Conservation (phyloP, 2,797 vertebrate species). For the Zalophus californianus region DNA sequence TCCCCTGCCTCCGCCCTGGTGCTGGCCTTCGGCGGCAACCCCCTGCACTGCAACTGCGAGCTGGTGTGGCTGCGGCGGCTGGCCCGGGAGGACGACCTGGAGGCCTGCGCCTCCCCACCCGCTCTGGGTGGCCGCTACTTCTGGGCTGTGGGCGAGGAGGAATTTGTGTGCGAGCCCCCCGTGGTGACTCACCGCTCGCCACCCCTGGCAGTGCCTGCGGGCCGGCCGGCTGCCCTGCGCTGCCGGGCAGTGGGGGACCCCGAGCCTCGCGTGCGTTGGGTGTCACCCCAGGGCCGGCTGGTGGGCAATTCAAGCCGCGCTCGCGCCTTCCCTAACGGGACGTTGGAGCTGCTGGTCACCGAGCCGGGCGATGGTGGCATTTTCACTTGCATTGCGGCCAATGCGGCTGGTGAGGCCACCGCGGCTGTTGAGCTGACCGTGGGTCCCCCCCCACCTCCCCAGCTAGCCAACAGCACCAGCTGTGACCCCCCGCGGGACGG, state of each 20-base stretch:
- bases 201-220: conserved; percentile 89
- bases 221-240: conserved; percentile 92
- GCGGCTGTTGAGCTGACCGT: conserved; percentile 93
- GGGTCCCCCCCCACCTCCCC: conserved; percentile 91
- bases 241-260: conserved; percentile 96
- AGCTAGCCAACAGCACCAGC: conserved; percentile 90
- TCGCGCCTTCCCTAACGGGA: conserved; percentile 94
- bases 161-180: conserved; percentile 95
- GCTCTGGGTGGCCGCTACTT: conserved; percentile 95
- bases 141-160: conserved; percentile 95
- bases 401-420: conserved; percentile 95
- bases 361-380: conserved; percentile 92
- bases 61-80: conserved; percentile 94
- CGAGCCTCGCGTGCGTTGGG: conserved; percentile 95
- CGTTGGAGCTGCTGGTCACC: conserved; percentile 92
- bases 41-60: conserved; percentile 96
- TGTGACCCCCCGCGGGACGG: conserved; percentile 88
- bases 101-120: conserved; percentile 93
- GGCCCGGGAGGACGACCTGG: conserved; percentile 94
- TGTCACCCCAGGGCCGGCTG: conserved; percentile 94
- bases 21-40: conserved; percentile 94
- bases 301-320: conserved; percentile 94
- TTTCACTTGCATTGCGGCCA: conserved; percentile 96
- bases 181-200: conserved; percentile 95
- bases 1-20: conserved; percentile 92